phyloP scores from a whole-genome alignment of 2,113 vertebrate species.

The Eurypyga helias region DNA sequence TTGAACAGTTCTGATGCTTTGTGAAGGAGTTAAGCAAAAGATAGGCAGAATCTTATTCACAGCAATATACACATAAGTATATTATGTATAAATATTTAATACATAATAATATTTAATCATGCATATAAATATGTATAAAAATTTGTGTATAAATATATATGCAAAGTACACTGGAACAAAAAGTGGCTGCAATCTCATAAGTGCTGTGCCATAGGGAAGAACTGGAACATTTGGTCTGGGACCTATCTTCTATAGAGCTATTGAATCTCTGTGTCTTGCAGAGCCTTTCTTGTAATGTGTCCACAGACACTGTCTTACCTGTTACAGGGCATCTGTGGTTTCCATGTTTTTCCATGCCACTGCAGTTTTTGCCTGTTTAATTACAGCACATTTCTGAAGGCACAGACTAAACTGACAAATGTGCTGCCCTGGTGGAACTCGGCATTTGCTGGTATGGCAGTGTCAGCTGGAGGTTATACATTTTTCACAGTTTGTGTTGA shows the following conservation, averaged over 20 bases:
- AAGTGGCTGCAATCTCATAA: background rate
- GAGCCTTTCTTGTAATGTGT: background rate
- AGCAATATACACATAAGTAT: background rate
- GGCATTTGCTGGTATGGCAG: background rate
- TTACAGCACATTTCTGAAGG: background rate
- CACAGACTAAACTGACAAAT: background rate
- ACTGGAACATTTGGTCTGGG: background rate
- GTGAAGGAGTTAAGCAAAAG: background rate
- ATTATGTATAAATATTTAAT: no score
- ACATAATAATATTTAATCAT: no score
- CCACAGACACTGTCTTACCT: background rate
- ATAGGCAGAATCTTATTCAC: background rate
- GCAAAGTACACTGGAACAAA: background rate
- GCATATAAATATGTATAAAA: no score
- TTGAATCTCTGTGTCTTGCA: background rate
- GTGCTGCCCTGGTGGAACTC: background rate
- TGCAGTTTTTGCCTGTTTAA: background rate
- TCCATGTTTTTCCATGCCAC: background rate
- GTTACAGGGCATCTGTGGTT: rapidly evolving
- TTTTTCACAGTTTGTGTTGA: background rate
- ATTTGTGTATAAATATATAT: no score
- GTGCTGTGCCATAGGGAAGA: background rate
- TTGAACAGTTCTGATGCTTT: background rate
- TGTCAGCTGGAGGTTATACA: background rate
- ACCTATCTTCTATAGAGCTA: background rate